phyloP scores from a whole-genome alignment of 2,113 vertebrate species.

The Cairina moschata region DNA sequence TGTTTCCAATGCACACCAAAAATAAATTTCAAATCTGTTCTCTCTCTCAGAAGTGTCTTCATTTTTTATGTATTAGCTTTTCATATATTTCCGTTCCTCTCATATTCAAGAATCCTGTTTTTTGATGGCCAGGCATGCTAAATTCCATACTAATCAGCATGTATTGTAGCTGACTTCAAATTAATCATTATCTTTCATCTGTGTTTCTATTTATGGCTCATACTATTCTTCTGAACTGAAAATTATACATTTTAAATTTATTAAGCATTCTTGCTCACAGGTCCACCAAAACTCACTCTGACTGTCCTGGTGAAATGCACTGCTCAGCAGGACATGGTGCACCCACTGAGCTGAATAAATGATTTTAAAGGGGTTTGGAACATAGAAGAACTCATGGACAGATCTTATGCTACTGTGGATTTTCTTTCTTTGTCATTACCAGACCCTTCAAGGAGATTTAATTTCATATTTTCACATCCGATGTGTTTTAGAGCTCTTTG shows the following conservation, averaged over 20 bases:
- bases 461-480: constrained; percentile 7
- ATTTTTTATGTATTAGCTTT: background rate
- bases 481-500: constrained; percentile 30
- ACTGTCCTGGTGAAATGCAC: background rate
- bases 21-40: background rate
- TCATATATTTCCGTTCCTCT: background rate
- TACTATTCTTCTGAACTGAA: background rate
- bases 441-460: constrained; percentile 15
- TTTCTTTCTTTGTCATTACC: background rate
- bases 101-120: background rate
- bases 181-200: background rate
- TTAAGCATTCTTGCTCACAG: background rate
- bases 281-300: background rate
- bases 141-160: background rate
- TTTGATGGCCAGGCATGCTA: background rate
- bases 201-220: background rate
- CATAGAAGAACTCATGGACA: background rate
- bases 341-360: background rate
- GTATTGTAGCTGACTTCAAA: background rate
- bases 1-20: background rate
- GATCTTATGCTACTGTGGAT: background rate
- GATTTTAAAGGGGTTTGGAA: background rate
- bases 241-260: background rate
- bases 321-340: background rate
- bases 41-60: background rate